These are phyloP conservation scores for Amphiprion clarkii DNA, from an alignment of 2,797 vertebrate species.

Conservation along the genomic window DNA sequence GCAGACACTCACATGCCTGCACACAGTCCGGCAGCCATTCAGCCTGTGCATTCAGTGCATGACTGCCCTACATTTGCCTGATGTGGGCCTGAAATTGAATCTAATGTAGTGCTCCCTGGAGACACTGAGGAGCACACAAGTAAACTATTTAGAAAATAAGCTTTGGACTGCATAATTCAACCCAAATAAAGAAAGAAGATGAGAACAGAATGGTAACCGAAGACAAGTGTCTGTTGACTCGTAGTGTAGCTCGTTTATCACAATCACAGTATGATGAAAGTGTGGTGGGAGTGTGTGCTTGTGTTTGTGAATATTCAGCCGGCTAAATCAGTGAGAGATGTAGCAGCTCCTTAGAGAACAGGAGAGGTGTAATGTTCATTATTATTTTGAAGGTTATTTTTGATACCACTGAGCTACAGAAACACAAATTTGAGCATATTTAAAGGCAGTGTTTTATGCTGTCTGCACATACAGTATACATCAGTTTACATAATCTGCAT, in stretches of 20 bases:
- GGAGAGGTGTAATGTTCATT: conserved; percentile 33
- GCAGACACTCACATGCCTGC: conserved; percentile 10
- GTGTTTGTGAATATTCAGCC: conserved; percentile 40
- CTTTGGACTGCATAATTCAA: conserved; percentile 74
- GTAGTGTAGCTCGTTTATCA: conserved; percentile 61
- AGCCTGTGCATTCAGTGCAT: conserved; percentile 57
- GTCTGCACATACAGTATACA: not conserved
- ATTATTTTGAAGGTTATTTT: conserved; percentile 53
- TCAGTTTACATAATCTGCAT: conserved; percentile 30
- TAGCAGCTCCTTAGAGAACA: conserved; percentile 40
- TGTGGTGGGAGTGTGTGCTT: conserved; percentile 13
- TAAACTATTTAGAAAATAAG: conserved; percentile 72
- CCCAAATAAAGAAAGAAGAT: conserved; percentile 72
- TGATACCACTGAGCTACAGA: conserved; percentile 22
- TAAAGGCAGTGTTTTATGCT: not conserved
- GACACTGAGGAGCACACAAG: conserved; percentile 63
- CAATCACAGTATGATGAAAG: conserved; percentile 23
- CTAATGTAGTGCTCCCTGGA: conserved; percentile 69
- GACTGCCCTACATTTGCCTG: conserved; percentile 77
- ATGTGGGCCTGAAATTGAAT: conserved; percentile 77
- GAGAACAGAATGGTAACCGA: conserved; percentile 59
- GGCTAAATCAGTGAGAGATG: conserved; percentile 37
- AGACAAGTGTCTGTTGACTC: conserved; percentile 68
- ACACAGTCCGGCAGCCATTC: conserved; percentile 18
- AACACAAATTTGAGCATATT: conserved; percentile 10